A percentile compares a stretch with the other conserved stretches of the same genome.
phyloP scores from a whole-genome alignment of 2,888 invertebrate genomes.

The Lasioglossum marginatum region DNA sequence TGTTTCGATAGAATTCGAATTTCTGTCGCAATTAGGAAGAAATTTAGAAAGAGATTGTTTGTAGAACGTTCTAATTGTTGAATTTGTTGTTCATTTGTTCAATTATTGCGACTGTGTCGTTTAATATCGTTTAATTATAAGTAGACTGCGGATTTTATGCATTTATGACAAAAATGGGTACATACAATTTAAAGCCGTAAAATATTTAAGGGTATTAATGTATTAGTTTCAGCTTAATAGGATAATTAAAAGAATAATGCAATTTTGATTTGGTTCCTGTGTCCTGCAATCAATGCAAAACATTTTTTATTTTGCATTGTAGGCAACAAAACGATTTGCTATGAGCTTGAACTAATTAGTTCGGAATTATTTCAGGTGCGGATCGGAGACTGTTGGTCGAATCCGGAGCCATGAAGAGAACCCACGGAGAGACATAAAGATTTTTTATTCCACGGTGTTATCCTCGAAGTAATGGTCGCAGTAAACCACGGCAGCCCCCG shows the following conservation, averaged over 20 bases:
- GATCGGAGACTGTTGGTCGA: slow-evolving; percentile 11
- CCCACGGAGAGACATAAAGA: slow-evolving; percentile 79
- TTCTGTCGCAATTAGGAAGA: not conserved
- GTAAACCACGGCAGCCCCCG: slow-evolving; percentile 76
- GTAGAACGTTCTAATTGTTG: not conserved
- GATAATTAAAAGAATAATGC: too few relatives aligned
- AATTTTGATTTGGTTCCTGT: too few relatives aligned
- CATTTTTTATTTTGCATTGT: too few relatives aligned
- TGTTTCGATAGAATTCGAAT: not conserved
- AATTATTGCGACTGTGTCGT: not conserved
- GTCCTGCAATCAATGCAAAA: too few relatives aligned
- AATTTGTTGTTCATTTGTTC: not conserved
- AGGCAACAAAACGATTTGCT: not conserved
- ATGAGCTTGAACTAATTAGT: not conserved
- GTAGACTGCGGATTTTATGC: too few relatives aligned
- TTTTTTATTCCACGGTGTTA: slow-evolving; percentile 80
- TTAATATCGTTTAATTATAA: not conserved
- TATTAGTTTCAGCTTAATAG: too few relatives aligned
- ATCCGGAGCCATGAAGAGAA: slow-evolving; percentile 39
- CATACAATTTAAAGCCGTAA: too few relatives aligned
- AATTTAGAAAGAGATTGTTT: not conserved
- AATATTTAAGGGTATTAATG: too few relatives aligned
- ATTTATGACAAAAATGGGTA: too few relatives aligned
- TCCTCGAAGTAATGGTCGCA: slow-evolving; percentile 78
- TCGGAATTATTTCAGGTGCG: not conserved